Evolutionary conservation across 2,888 invertebrate species (phyloP), one percentile per base, ranked within the genome.

Genomic region (Drosophila pullipes): DNA sequence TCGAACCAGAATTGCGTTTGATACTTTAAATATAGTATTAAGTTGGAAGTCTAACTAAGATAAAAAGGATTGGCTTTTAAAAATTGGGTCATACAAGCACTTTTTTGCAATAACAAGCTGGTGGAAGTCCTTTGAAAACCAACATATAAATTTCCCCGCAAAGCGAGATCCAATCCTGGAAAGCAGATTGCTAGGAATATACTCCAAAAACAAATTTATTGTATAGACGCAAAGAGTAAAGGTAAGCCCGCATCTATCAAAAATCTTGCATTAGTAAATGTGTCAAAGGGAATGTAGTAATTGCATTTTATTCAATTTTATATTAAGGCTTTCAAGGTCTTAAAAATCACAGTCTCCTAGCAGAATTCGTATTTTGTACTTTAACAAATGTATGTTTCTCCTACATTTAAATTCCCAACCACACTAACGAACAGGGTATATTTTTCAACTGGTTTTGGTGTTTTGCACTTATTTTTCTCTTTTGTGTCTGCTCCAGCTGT

Each of bases 401-500:
- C 41, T 16, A 1, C 28, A 25, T 3, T 11, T n/a, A 59, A 11
- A 49, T 50, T 16, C 63, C 63, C 63, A 4, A 6, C 1, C 3
- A 2, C 25, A 0, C 1, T 9, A 5, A 0, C 18, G 25, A 25
- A n/a, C 39, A 60, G 62, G 55, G 76, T 62, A 76, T 58, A n/a
- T 16, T 0, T 6, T 6, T 0, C 53, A 70, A 67, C 69, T 70
- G 49, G 64, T 81, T 62, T 44, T 47, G 18, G 30, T 28, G 41
- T 25, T n/a, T 50, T 57, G 41, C 16, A 25, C 11, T 22, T 25
- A 25, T 47, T 55, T 5, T 9, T 50, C n/a, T 16, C 61, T 65
- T 44, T 78, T 74, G 68, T 76, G 70, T 70, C 57, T 44, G 13
- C 35, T 28, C 35, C n/a, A 30, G 47, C 25, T 53, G 18, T 52